Evolutionary conservation across 2,797 vertebrate species (phyloP).

Genomic region (Sciurus vulgaris): DNA sequence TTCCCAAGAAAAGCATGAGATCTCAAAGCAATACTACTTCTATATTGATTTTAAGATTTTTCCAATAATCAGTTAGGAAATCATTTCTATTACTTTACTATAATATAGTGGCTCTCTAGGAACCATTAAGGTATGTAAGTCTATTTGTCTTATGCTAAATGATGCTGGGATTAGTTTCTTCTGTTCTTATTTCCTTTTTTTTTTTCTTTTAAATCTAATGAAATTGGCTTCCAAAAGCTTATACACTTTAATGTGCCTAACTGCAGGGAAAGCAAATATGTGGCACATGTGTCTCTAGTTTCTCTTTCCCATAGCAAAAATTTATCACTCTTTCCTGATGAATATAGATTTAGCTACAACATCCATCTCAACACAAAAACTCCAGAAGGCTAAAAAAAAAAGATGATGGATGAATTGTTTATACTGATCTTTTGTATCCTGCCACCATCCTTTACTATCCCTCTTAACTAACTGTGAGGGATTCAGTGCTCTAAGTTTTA

Average conservation of each 20-base stretch:
- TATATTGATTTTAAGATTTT: not conserved
- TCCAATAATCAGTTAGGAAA: not conserved
- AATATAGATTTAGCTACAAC: not conserved
- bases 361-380: not conserved
- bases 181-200: not conserved
- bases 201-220: not conserved
- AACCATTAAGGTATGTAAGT: not conserved
- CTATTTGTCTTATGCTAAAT: not conserved
- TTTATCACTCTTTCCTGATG: not conserved
- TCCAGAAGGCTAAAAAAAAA: slow-evolving; percentile 1
- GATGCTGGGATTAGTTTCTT: not conserved
- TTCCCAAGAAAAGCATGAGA: slow-evolving; percentile 12
- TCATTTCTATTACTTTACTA: not conserved
- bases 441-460: not conserved
- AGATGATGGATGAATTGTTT: not conserved
- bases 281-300: not conserved
- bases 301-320: not conserved
- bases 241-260: not conserved
- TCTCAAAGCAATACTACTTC: not conserved
- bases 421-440: not conserved
- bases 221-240: not conserved
- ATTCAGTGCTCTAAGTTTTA: not conserved
- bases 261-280: not conserved
- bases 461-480: not conserved
- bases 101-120: not conserved